phyloP scores from a whole-genome alignment of 2,888 invertebrate genomes.

The Epistrophe eligans region DNA sequence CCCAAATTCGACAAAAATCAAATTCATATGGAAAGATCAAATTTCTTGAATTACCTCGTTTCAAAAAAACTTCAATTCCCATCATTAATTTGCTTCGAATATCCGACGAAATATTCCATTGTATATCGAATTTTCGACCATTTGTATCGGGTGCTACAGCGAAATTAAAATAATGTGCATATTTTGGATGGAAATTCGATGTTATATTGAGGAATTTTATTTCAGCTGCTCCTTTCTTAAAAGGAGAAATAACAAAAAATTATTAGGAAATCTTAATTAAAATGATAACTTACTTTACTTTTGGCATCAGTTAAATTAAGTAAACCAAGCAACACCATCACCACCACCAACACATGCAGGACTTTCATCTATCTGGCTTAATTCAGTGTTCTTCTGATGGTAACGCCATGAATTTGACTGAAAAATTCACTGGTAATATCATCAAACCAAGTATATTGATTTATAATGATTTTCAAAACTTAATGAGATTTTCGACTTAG shows the following conservation, averaged over 20 bases:
- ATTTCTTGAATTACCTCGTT: neutral
- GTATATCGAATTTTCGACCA: neutral
- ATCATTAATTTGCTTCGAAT: neutral
- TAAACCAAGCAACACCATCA: neutral
- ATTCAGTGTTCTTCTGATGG: neutral
- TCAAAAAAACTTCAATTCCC: neutral
- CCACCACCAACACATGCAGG: neutral
- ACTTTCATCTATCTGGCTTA: neutral
- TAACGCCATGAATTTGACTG: neutral
- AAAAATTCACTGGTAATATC: neutral
- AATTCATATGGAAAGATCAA: conserved; percentile 22
- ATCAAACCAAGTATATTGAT: neutral
- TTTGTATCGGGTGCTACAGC: neutral
- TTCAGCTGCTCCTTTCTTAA: neutral
- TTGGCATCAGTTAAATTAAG: neutral
- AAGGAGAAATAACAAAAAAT: neutral
- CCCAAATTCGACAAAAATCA: conserved; percentile 26
- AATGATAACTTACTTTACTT: neutral
- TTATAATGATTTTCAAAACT: neutral
- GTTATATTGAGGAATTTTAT: neutral
- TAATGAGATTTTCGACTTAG: neutral
- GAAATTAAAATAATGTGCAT: neutral
- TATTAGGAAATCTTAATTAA: neutral
- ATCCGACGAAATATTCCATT: conserved; percentile 1
- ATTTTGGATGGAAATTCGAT: neutral